A percentile compares a stretch with the other conserved stretches of the same genome.
These are phyloP conservation scores for Rhea pennata DNA, from an alignment of 2,113 vertebrate genomes.

Conservation along the genomic window DNA sequence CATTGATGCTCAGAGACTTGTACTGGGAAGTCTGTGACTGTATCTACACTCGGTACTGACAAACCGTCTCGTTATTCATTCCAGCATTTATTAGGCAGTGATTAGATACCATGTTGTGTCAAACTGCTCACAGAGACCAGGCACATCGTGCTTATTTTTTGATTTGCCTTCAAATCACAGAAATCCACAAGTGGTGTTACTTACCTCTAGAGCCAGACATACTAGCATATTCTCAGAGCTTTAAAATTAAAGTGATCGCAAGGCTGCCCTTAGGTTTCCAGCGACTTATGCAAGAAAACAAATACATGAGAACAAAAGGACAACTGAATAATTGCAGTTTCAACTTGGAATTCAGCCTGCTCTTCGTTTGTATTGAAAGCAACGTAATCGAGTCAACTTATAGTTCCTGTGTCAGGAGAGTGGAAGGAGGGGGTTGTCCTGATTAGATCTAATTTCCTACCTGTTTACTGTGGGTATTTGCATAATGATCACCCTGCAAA, in stretches of 20 bases:
- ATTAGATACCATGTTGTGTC: neutral
- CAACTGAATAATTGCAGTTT: neutral
- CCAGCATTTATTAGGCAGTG: neutral
- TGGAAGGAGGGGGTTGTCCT: slow-evolving; percentile 52
- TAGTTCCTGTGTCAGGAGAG: slow-evolving; percentile 30
- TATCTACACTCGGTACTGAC: neutral
- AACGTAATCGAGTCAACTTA: slow-evolving; percentile 9
- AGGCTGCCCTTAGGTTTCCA: slow-evolving; percentile 46
- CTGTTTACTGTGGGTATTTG: slow-evolving; percentile 70
- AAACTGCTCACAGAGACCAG: neutral
- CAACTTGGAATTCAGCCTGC: neutral
- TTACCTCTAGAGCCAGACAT: neutral
- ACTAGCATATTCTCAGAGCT: neutral
- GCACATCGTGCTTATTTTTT: neutral
- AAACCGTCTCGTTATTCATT: neutral
- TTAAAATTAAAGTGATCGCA: slow-evolving; percentile 50
- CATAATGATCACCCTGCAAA: slow-evolving; percentile 57
- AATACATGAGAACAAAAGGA: slow-evolving; percentile 9
- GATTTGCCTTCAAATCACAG: neutral
- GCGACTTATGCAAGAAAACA: slow-evolving; percentile 22
- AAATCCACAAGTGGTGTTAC: neutral
- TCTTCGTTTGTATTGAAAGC: neutral
- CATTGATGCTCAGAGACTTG: neutral
- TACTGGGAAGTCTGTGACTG: neutral
- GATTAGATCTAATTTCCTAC: slow-evolving; percentile 75